Conservation (phyloP, 2,113 vertebrate species). For the Anolis sagrei region DNA sequence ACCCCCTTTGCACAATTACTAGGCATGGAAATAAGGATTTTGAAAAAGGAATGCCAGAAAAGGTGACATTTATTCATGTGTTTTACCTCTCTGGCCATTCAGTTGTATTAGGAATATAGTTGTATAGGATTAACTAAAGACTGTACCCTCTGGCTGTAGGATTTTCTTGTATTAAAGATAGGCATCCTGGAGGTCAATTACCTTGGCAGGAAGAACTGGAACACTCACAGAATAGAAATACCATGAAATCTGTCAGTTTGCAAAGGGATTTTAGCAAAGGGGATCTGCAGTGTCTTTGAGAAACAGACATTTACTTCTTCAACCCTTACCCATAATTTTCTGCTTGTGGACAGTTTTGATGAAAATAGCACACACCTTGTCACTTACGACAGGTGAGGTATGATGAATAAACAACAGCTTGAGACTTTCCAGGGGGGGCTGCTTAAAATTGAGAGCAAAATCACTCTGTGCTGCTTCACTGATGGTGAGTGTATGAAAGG, state of each 20-base stretch:
- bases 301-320: no score
- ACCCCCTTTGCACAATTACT: not conserved
- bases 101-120: constrained; percentile 15
- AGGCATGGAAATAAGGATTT: constrained; percentile 2
- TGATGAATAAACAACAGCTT: no score
- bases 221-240: not conserved
- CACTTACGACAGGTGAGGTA: no score
- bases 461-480: no score
- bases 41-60: constrained; percentile 23
- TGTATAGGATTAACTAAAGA: not conserved
- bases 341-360: no score
- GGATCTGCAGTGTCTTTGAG: no score
- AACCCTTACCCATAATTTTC: no score
- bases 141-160: rapidly evolving
- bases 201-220: constrained; percentile 5
- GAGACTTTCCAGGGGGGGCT: no score
- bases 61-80: not conserved
- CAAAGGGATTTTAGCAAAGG: no score
- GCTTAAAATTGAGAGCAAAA: no score
- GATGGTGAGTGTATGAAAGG: no score
- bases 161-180: not conserved
- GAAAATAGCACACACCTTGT: no score
- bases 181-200: not conserved
- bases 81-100: constrained; percentile 1
- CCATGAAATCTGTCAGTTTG: not conserved